Base-by-base conservation (phyloP, 1,140 invertebrate species). In the Thaumetopoea pityocampa region DNA sequence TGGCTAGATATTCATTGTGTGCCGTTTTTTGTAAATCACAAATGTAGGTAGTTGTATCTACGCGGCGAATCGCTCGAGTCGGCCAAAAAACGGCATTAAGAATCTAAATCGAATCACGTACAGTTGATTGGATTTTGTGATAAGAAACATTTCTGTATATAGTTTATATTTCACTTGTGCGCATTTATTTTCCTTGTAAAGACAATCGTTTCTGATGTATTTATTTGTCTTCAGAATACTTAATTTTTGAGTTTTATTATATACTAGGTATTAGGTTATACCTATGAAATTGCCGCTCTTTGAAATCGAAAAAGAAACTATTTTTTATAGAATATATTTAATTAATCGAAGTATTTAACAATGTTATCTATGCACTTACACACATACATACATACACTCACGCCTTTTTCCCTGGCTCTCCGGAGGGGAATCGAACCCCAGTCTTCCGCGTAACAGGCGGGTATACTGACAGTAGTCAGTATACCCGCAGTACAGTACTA, bases 91-190 rank as follows among this genome's bases (percentile, higher is more conserved):
- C 36, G 30, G 42, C 51, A 56, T 52, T 50, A 47, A 49, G 52
- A 63, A 50, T 52, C 36, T 62, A 74, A 73, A 78, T 74, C 54
- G 65, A 78, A 69, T 74, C 73, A 78, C 70, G 73, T 73, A 58
- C 34, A 26, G 24, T 34, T 43, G 56, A 72, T 77, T 68, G 57
- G 42, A 64, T 66, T 67, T 69, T 64, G 50, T 42, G 55, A 64
- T 66, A 65, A 60, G 38, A 36, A 48, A 48, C 32, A 46, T 46
- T 55, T 60, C 56, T 55, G 43, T 26, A 16, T 9, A 12, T 5
- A 14, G 26, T 10, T 26, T 37, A 16, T 6, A 19, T 17, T 32
- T n/a, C n/a, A 29, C 12, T 19, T 27, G 8, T 29, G 18, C 15
- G 10, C n/a, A n/a, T n/a, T 17, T 19, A 12, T 33, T 33, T 17